A percentile compares a stretch with the other conserved stretches of the same genome.
Conservation (phyloP, 1,140 invertebrate genomes). For the Musca domestica region DNA sequence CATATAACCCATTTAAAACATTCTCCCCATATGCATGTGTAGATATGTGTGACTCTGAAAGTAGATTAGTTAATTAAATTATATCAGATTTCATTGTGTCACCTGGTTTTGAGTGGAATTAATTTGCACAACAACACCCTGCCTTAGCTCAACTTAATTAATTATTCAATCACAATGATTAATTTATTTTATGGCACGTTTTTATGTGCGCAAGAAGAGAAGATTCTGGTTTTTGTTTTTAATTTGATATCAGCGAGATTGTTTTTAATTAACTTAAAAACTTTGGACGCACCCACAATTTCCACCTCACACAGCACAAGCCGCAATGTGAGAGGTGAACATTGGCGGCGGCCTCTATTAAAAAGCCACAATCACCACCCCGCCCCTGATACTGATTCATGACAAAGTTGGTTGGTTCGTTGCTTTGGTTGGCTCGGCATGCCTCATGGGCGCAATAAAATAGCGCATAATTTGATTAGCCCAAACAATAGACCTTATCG, state of each 20-base stretch:
- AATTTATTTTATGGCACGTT: conserved; percentile 22
- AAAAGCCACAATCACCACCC: no score
- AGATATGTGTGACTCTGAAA: no score
- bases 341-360: no score
- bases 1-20: no score
- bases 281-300: conserved; percentile 15
- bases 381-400: background rate
- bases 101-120: no score
- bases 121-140: no score
- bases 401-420: background rate
- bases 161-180: conserved; percentile 16
- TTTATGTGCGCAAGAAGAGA: background rate
- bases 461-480: conserved; percentile 14
- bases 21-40: no score
- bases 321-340: no score
- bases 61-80: no score
- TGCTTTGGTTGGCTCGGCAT: background rate
- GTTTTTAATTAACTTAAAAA: conserved; percentile 20
- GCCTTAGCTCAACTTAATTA: no score
- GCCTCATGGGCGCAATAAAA: background rate
- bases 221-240: background rate
- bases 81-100: no score
- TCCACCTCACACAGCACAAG: background rate
- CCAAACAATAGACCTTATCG: conserved; percentile 11
- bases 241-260: no score